Evolutionary conservation across 2,113 vertebrate genomes (phyloP).

Genomic region (Apodemus speciosus): DNA sequence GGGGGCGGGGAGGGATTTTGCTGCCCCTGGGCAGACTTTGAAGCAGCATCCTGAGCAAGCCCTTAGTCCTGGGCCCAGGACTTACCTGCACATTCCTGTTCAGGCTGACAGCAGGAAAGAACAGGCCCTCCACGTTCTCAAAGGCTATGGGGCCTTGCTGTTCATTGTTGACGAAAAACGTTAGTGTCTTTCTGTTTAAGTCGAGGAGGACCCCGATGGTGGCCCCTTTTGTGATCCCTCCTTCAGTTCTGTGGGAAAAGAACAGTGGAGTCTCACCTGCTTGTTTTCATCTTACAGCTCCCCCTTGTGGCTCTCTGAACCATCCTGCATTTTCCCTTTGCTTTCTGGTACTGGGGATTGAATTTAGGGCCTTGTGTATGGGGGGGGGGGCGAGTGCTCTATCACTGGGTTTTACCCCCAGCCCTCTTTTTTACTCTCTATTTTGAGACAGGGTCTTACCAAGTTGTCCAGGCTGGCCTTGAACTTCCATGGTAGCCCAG

Average conservation of each 20-base stretch:
- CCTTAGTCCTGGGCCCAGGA: accelerated
- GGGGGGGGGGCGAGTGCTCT: not conserved
- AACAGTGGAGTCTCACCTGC: not conserved
- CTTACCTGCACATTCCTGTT: slow-evolving; percentile 98
- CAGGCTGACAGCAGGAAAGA: slow-evolving; percentile 97
- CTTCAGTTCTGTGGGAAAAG: slow-evolving; percentile 90
- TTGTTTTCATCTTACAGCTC: not conserved
- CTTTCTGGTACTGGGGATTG: not conserved
- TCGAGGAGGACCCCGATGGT: slow-evolving; percentile 96
- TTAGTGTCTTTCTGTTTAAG: slow-evolving; percentile 92
- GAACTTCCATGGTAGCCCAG: not conserved
- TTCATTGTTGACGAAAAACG: slow-evolving; percentile 98
- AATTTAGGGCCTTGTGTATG: not conserved
- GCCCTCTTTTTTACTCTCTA: not conserved
- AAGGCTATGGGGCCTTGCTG: slow-evolving; percentile 98
- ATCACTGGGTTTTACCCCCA: not conserved
- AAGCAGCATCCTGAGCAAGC: not conserved
- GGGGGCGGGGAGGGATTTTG: not conserved
- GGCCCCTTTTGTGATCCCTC: slow-evolving; percentile 94
- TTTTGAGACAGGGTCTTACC: not conserved
- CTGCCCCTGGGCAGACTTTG: not conserved
- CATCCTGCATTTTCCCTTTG: not conserved
- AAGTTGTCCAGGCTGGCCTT: not conserved
- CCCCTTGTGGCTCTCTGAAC: not conserved
- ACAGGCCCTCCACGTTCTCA: slow-evolving; percentile 93